Conservation (phyloP, 2,888 invertebrate species). For the Cheilosia pagana region DNA sequence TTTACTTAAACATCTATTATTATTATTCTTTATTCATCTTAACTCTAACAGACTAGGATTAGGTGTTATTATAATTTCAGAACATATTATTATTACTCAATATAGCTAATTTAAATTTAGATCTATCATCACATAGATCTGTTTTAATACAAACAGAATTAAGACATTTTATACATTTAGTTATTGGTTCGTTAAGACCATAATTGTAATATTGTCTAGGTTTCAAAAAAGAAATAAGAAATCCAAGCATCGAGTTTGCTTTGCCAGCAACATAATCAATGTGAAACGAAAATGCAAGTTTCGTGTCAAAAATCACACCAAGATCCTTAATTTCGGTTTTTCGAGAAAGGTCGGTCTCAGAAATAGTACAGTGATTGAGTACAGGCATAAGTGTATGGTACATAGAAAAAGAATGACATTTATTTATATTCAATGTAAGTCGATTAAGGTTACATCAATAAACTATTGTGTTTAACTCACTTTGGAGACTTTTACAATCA, state of each 20-base stretch:
- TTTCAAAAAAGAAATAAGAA: too few species aligned
- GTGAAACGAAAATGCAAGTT: slow-evolving; percentile 10
- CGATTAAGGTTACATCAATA: neutral
- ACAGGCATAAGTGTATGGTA: neutral
- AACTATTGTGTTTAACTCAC: slow-evolving; percentile 12
- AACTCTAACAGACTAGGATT: too few species aligned
- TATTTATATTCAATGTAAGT: neutral
- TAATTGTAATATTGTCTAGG: too few species aligned
- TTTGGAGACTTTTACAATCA: slow-evolving; percentile 29
- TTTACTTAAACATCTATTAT: too few species aligned
- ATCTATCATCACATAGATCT: too few species aligned
- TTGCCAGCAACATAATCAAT: slow-evolving; percentile 25
- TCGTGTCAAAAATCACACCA: slow-evolving; percentile 34
- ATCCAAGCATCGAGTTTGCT: slow-evolving; percentile 18
- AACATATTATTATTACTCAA: too few species aligned
- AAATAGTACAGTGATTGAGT: neutral
- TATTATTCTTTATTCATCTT: too few species aligned
- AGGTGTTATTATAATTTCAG: too few species aligned
- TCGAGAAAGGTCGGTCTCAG: neutral
- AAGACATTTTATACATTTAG: too few species aligned
- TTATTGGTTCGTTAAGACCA: too few species aligned
- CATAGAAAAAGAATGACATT: neutral
- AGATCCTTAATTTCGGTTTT: slow-evolving; percentile 23
- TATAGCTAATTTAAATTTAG: too few species aligned
- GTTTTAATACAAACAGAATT: too few species aligned